Evolutionary conservation across 2,113 vertebrate genomes (phyloP), one percentile per base, ranked within the genome.

Genomic region (Quiscalus mexicanus): DNA sequence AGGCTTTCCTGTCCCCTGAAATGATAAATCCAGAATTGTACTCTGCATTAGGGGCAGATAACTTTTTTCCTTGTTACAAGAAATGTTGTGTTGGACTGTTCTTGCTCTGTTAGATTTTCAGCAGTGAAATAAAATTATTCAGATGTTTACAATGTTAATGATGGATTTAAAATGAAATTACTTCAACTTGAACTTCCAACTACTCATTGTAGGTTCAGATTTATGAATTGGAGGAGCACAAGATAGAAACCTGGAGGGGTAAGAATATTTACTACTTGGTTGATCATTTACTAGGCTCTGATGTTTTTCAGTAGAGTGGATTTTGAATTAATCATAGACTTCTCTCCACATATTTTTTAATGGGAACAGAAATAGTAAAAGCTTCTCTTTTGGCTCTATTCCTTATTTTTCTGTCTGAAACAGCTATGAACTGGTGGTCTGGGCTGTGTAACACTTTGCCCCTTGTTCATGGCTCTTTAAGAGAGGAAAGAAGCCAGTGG

Each of bases 161-260:
- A 39, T 5, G 9, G 7, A 27, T 27, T 88, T 77, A 5, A 76
- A 76, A 74, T 68, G 11, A 81, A 62, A 68, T 44, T 63, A 4
- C 25, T 50, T 84, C 5, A 52, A 37, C 33, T 24, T 89, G 49
- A 47, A 11, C 49, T 91, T 63, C 19, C 47, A 37, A 92, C 47
- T 89, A 1, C 41, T 28, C 12, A 2, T 97, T 97, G 44, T 96
- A 99, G 99, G 99, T 99, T 97, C 99, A 99, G 97, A 99, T 99
- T 97, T 99, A 99, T 94, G 99, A 99, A 98, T 97, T 99, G 96
- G 99, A 99, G 92, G 99, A 99, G 82, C 99, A 99, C 97, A 99
- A 99, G 95, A 99, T 99, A 91, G 99, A 99, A 98, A 99, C 99
- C 0, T 99, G 99, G 99, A 98, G 99, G 98, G 99, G 99, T 99